A percentile compares a stretch with the other conserved stretches of the same genome.
These are phyloP conservation scores for Ispidina lecontei DNA, from an alignment of 2,797 vertebrate genomes.

Conservation along the genomic window DNA sequence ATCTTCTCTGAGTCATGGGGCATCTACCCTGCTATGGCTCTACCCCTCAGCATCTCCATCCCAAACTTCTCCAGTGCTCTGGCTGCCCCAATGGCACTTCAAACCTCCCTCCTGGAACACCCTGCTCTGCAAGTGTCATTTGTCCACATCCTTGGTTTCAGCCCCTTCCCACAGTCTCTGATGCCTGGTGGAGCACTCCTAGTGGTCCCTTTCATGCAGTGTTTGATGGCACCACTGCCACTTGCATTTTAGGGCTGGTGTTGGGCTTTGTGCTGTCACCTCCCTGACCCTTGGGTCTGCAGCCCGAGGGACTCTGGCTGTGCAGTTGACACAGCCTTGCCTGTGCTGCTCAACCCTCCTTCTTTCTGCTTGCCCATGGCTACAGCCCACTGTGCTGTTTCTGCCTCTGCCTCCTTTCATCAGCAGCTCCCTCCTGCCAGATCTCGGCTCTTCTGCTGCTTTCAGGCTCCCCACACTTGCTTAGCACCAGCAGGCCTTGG, in stretches of 20 bases:
- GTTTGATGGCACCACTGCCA: fast-evolving
- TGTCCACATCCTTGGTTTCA: fast-evolving
- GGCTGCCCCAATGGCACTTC: background rate
- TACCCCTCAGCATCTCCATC: background rate
- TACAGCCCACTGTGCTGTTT: background rate
- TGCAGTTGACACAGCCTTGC: background rate
- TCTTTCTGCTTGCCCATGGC: background rate
- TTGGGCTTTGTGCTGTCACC: background rate
- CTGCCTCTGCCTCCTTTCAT: background rate
- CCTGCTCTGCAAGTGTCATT: background rate
- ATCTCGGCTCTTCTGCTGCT: background rate
- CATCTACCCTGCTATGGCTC: background rate
- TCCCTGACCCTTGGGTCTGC: background rate
- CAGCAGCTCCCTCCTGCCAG: background rate
- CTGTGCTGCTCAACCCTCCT: background rate
- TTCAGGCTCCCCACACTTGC: background rate
- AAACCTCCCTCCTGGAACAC: background rate
- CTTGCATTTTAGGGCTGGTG: background rate
- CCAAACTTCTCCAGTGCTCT: background rate
- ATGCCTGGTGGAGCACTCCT: background rate
- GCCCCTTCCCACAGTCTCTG: background rate
- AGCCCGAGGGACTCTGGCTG: background rate
- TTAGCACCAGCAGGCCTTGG: background rate
- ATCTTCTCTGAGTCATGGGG: fast-evolving
- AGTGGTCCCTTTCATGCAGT: background rate